phyloP scores from a whole-genome alignment of 2,113 vertebrate genomes.

The Myrmecobius fasciatus region DNA sequence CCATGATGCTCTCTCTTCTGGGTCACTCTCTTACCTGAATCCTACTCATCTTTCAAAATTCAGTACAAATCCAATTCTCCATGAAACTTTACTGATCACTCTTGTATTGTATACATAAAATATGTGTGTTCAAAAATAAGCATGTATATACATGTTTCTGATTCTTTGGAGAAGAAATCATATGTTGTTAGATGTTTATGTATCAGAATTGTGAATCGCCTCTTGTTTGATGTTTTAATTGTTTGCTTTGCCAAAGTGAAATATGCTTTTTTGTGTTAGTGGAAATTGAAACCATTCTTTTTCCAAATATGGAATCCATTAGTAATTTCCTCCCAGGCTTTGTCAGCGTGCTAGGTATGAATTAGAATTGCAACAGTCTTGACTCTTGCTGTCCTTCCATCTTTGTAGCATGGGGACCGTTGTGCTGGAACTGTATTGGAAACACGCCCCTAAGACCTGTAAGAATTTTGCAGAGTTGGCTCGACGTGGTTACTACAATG shows the following conservation, averaged over 20 bases:
- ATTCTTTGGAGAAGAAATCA: background rate
- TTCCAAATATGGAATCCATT: background rate
- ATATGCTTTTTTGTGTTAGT: background rate
- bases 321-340: background rate
- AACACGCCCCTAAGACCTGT: slow-evolving; percentile 93
- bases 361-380: background rate
- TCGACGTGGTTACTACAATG: slow-evolving; percentile 94
- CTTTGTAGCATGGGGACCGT: slow-evolving; percentile 92
- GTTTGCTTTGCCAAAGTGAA: background rate
- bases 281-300: slow-evolving; percentile 6
- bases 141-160: background rate
- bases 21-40: background rate
- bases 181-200: background rate
- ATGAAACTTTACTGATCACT: background rate
- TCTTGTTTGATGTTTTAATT: background rate
- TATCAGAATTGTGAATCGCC: slow-evolving; percentile 25
- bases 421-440: slow-evolving; percentile 95
- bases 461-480: slow-evolving; percentile 95
- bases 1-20: background rate
- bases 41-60: background rate
- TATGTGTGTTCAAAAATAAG: background rate
- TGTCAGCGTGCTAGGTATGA: background rate
- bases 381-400: background rate
- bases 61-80: background rate
- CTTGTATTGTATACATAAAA: background rate